A percentile compares a stretch with the other conserved stretches of the same genome.
Evolutionary conservation across 2,888 invertebrate genomes (phyloP).

Genomic region (Calliphora vomitoria): DNA sequence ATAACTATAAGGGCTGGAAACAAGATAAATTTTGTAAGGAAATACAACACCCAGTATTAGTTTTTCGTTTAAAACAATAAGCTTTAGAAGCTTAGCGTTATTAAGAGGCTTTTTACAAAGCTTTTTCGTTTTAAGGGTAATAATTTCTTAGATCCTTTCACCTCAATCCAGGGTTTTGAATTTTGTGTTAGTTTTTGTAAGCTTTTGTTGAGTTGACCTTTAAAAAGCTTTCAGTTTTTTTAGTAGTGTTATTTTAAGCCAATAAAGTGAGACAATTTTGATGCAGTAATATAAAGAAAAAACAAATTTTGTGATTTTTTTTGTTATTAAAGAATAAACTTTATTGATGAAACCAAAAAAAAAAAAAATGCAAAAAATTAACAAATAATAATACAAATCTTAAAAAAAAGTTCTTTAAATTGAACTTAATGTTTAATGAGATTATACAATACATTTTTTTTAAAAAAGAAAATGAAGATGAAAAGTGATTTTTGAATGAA

Average conservation of each 20-base stretch:
- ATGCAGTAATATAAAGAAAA: slow-evolving; percentile 72
- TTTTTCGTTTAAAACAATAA: slow-evolving; percentile 18
- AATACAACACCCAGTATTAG: slow-evolving; percentile 48
- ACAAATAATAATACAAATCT: slow-evolving; percentile 61
- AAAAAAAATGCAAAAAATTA: slow-evolving; percentile 64
- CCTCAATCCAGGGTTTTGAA: slow-evolving; percentile 61
- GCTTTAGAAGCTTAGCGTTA: slow-evolving; percentile 19
- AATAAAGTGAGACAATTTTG: slow-evolving; percentile 56
- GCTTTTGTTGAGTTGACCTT: slow-evolving; percentile 41
- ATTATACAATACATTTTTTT: slow-evolving; percentile 76
- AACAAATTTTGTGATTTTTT: slow-evolving; percentile 76
- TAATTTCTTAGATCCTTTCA: slow-evolving; percentile 17
- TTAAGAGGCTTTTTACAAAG: too few relatives aligned
- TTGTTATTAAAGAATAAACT: slow-evolving; percentile 76
- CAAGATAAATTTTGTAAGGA: neutral
- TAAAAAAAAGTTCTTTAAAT: slow-evolving; percentile 52
- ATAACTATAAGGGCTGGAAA: neutral
- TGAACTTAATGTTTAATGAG: slow-evolving; percentile 74
- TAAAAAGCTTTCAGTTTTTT: slow-evolving; percentile 63
- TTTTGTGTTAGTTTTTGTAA: slow-evolving; percentile 58
- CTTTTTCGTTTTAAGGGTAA: too few relatives aligned
- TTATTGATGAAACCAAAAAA: slow-evolving; percentile 68
- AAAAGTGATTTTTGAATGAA: slow-evolving; percentile 68
- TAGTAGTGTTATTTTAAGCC: slow-evolving; percentile 56
- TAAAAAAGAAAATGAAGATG: slow-evolving; percentile 28